Conservation (phyloP, 1,140 invertebrate genomes). For the Thaumatotibia leucotreta region DNA sequence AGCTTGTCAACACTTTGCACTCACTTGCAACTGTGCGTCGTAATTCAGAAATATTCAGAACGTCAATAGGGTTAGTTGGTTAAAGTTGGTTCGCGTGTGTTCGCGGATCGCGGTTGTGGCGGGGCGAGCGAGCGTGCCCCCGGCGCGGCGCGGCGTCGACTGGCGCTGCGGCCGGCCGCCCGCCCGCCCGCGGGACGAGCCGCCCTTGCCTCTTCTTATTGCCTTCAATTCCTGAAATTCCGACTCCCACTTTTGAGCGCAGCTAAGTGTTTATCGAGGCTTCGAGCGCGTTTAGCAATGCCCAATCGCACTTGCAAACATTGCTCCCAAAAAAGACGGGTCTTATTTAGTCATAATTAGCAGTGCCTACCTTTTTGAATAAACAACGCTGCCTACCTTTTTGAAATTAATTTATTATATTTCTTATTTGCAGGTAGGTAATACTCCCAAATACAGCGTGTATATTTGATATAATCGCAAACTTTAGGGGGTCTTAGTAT, state of each 20-base stretch:
- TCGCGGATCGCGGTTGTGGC: background rate
- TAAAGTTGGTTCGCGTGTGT: background rate
- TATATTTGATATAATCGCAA: too few relatives aligned
- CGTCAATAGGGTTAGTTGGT: background rate
- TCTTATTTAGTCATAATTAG: too few relatives aligned
- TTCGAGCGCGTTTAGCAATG: slow-evolving; percentile 25
- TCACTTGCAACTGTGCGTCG: slow-evolving; percentile 10
- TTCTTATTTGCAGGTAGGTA: too few relatives aligned
- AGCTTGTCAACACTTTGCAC: slow-evolving; percentile 18
- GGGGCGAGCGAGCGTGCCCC: background rate
- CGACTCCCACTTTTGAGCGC: slow-evolving; percentile 42
- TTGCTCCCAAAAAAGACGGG: background rate
- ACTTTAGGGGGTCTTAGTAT: too few relatives aligned
- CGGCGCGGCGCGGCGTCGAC: background rate
- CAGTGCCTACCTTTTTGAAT: too few relatives aligned
- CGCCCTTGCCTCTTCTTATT: slow-evolving; percentile 37
- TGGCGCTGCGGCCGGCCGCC: slow-evolving; percentile 11
- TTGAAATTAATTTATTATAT: too few relatives aligned
- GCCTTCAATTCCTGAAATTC: slow-evolving; percentile 56
- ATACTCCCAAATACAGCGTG: too few relatives aligned
- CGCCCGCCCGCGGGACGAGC: slow-evolving; percentile 25
- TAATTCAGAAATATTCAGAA: background rate
- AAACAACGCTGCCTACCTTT: too few relatives aligned
- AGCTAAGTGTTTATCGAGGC: slow-evolving; percentile 47
- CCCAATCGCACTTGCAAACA: slow-evolving; percentile 21